phyloP scores from a whole-genome alignment of 1,140 invertebrate species.

The Macrotrachela quadricornifera region DNA sequence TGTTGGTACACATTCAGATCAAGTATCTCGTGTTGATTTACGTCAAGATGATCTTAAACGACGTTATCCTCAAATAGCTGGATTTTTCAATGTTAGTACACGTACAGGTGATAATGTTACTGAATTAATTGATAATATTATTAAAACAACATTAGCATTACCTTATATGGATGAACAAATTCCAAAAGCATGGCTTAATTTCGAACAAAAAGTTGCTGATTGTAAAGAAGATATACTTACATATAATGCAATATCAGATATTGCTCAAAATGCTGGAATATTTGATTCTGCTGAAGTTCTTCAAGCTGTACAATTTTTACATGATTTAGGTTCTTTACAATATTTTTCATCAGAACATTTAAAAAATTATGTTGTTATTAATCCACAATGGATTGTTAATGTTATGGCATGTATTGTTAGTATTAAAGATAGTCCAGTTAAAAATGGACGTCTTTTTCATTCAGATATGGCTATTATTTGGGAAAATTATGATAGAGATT shows the following conservation, averaged over 20 bases:
- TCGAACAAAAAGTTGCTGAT: slow-evolving; percentile 14
- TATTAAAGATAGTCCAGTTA: slow-evolving; percentile 19
- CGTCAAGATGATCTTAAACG: slow-evolving; percentile 14
- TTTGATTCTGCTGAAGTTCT: slow-evolving; percentile 12
- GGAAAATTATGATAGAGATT: slow-evolving; percentile 15
- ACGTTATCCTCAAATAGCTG: slow-evolving; percentile 20
- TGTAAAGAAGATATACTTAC: background rate
- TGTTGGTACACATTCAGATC: slow-evolving; percentile 25
- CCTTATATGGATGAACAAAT: slow-evolving; percentile 26
- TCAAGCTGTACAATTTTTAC: slow-evolving; percentile 23
- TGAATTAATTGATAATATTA: slow-evolving; percentile 13
- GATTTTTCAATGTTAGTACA: slow-evolving; percentile 18
- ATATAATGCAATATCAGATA: background rate
- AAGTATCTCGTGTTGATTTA: slow-evolving; percentile 19
- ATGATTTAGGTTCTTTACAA: slow-evolving; percentile 26
- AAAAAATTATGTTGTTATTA: slow-evolving; percentile 20
- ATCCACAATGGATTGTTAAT: slow-evolving; percentile 30
- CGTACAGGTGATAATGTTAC: background rate
- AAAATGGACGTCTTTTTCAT: slow-evolving; percentile 20
- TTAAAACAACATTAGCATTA: slow-evolving; percentile 17
- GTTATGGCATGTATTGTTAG: slow-evolving; percentile 28
- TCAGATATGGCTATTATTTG: slow-evolving; percentile 21
- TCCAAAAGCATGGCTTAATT: slow-evolving; percentile 21
- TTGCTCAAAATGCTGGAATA: background rate
- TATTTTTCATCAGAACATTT: slow-evolving; percentile 25